Conservation (phyloP, 2,113 vertebrate species). For the Vulpes ferrilata region DNA sequence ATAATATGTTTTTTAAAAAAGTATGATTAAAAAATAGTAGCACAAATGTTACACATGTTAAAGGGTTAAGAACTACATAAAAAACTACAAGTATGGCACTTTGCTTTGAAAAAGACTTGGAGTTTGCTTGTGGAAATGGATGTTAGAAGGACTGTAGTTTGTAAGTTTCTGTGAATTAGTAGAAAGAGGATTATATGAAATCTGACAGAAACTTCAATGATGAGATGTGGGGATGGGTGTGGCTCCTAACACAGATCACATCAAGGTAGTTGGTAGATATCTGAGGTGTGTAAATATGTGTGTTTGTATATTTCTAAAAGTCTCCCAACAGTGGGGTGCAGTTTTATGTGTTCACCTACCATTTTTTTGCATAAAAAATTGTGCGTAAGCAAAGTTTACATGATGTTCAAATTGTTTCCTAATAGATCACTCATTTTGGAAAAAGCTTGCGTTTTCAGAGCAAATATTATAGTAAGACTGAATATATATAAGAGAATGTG, state of each 20-base stretch:
- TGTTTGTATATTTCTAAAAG: background rate
- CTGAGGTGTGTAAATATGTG: rapidly evolving
- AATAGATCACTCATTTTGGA: background rate
- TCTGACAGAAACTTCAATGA: background rate
- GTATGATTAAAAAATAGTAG: background rate
- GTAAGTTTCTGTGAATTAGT: background rate
- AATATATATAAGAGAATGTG: background rate
- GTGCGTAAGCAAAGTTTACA: background rate
- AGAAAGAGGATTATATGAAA: background rate
- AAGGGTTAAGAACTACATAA: background rate
- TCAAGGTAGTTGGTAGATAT: background rate
- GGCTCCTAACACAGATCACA: background rate
- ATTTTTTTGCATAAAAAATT: background rate
- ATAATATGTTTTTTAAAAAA: background rate
- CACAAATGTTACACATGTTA: background rate
- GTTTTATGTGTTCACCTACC: background rate
- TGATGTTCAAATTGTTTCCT: background rate
- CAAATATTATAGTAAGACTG: background rate
- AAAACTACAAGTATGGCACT: background rate
- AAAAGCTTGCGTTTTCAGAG: background rate
- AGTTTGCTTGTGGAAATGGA: background rate
- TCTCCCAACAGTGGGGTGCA: background rate
- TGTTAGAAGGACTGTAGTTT: background rate
- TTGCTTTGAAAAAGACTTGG: background rate
- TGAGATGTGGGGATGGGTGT: background rate